These are phyloP conservation scores for Catharus ustulatus DNA, from an alignment of 2,797 vertebrate genomes.

Conservation along the genomic window DNA sequence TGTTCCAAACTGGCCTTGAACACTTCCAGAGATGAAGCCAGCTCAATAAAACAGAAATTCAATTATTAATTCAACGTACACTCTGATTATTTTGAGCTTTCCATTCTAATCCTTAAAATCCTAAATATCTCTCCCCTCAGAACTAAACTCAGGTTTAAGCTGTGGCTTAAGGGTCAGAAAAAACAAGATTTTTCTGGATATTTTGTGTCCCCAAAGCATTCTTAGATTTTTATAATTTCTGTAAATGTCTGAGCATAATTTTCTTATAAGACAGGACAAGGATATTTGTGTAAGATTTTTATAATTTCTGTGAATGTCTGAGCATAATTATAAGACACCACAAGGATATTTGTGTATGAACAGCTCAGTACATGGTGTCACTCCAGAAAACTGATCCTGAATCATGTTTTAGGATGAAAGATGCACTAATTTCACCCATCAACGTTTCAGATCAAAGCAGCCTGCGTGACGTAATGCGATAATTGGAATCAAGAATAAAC, in stretches of 20 bases:
- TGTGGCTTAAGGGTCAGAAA: not conserved
- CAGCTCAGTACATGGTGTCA: not conserved
- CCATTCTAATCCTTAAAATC: not conserved
- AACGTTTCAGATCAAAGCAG: not conserved
- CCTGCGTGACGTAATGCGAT: rapidly evolving
- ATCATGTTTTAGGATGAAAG: slow-evolving; percentile 25
- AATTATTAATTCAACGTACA: not conserved
- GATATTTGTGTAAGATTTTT: not conserved
- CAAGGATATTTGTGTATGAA: not conserved
- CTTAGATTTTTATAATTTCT: not conserved
- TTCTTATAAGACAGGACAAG: not conserved
- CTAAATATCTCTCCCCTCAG: not conserved
- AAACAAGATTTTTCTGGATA: not conserved
- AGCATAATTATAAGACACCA: not conserved
- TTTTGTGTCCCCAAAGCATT: not conserved
- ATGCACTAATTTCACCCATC: not conserved
- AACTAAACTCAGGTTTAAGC: not conserved
- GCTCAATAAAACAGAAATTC: not conserved
- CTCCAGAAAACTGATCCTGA: not conserved
- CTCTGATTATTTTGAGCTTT: not conserved
- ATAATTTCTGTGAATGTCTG: not conserved
- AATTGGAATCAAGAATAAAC: not conserved
- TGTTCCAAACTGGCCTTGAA: not conserved
- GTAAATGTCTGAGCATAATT: not conserved
- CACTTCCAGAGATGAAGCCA: not conserved